Percentiles rank a stretch among this genome's conserved stretches.
These are phyloP conservation scores for Halcyon smyrnensis DNA, from an alignment of 2,797 vertebrate genomes.

Conservation along the genomic window DNA sequence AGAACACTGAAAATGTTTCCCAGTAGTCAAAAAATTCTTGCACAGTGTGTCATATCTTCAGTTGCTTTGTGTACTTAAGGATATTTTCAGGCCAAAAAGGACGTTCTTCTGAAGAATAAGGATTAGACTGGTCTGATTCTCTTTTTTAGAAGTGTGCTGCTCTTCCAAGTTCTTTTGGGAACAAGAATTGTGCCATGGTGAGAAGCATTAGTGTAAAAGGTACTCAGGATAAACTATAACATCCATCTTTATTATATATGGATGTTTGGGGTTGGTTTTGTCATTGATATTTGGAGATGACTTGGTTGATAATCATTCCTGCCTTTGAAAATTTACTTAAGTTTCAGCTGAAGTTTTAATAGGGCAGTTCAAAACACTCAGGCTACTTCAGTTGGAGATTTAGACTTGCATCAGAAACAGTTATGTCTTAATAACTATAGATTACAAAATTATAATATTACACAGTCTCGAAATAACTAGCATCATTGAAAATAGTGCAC, in stretches of 20 bases:
- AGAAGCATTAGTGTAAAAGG: not conserved
- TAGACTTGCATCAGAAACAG: not conserved
- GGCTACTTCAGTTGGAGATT: not conserved
- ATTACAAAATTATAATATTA: not conserved
- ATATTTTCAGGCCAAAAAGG: conserved; percentile 1
- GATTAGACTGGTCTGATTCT: not conserved
- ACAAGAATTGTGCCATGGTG: not conserved
- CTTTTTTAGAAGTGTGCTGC: not conserved
- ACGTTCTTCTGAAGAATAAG: not conserved
- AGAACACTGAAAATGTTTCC: not conserved
- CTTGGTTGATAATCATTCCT: not conserved
- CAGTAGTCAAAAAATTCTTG: not conserved
- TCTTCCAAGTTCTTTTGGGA: not conserved
- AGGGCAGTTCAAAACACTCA: not conserved
- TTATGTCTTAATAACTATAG: not conserved
- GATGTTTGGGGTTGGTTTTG: accelerated
- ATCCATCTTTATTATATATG: not conserved
- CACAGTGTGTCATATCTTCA: not conserved
- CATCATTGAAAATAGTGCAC: not conserved
- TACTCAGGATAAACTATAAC: not conserved
- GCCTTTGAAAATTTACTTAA: not conserved
- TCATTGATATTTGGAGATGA: not conserved
- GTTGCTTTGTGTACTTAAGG: not conserved
- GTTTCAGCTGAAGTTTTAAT: not conserved
- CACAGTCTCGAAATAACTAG: not conserved